Conservation (phyloP, 2,113 vertebrate species). For the Canis aureus region DNA sequence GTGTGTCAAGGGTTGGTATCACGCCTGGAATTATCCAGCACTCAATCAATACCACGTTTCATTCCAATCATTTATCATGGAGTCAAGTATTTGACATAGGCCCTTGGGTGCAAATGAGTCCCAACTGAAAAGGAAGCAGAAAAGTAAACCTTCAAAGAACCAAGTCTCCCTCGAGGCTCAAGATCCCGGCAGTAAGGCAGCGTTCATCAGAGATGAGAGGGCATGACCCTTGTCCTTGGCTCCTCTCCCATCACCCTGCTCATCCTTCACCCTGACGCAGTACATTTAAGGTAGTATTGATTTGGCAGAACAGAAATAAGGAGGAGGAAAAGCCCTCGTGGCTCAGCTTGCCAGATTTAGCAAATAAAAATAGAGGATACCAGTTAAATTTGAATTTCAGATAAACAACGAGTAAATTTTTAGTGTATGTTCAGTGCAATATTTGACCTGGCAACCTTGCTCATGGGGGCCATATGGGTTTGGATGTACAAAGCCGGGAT, state of each 20-base stretch:
- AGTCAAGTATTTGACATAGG: neutral
- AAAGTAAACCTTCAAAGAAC: neutral
- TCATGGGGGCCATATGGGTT: neutral
- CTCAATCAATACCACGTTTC: neutral
- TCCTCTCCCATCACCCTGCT: neutral
- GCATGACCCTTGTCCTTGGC: neutral
- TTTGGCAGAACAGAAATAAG: neutral
- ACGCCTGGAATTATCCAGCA: neutral
- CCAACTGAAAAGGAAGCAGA: neutral
- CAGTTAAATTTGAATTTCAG: constrained; percentile 25
- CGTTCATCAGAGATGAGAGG: neutral
- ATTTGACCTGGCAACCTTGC: neutral
- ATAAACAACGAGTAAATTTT: neutral
- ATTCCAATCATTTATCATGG: neutral
- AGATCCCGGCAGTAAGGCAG: neutral
- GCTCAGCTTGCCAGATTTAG: neutral
- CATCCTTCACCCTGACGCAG: neutral
- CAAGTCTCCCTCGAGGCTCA: neutral
- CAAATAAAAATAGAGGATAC: neutral
- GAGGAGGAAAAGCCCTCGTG: neutral
- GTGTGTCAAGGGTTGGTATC: neutral
- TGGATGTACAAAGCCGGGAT: neutral
- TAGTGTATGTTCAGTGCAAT: neutral
- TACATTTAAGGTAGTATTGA: neutral
- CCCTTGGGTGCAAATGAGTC: neutral